Evolutionary conservation across 2,113 vertebrate genomes (phyloP).

Genomic region (Hyaena hyaena): DNA sequence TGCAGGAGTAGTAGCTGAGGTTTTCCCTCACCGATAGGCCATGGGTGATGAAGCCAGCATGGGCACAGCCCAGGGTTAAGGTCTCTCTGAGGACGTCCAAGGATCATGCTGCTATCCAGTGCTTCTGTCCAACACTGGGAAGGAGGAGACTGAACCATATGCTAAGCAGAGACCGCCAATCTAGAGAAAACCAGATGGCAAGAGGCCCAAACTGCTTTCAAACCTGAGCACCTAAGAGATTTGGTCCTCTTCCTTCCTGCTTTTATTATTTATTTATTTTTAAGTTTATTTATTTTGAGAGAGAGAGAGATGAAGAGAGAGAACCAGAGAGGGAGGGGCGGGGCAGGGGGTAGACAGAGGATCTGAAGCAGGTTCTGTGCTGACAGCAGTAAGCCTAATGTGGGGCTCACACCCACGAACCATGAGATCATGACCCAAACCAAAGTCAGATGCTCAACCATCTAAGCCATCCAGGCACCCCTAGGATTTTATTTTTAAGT

Average conservation of each 20-base stretch:
- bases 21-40: not conserved
- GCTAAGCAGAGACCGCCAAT: not conserved
- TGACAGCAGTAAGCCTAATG: not conserved
- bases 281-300: not conserved
- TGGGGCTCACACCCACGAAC: not conserved
- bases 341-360: not conserved
- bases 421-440: not conserved
- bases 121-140: not conserved
- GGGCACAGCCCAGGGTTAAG: not conserved
- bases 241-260: constrained; percentile 13
- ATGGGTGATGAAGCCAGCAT: not conserved
- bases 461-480: not conserved
- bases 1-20: not conserved
- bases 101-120: not conserved
- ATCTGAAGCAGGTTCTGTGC: not conserved
- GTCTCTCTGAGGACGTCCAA: not conserved
- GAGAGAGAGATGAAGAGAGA: not conserved
- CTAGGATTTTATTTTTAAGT: not conserved
- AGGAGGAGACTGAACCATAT: not conserved
- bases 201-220: not conserved
- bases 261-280: not conserved
- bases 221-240: not conserved
- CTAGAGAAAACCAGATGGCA: not conserved
- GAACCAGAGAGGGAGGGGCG: not conserved
- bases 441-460: not conserved